Evolutionary conservation across 2,113 vertebrate genomes (phyloP).

Genomic region (Pleuronectes platessa): DNA sequence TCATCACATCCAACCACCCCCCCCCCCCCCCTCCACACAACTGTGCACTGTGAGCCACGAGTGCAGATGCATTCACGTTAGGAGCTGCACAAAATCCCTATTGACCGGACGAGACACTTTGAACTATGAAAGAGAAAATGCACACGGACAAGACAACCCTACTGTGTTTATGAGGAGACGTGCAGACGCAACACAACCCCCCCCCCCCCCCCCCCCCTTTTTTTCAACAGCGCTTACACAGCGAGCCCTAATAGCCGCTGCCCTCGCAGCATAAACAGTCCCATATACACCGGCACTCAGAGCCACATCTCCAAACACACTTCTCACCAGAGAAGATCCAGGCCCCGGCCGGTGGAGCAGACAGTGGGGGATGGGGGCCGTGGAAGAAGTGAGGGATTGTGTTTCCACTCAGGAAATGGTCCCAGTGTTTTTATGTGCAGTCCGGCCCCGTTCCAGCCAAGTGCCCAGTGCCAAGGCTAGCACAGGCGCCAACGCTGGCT

Average conservation of each 20-base stretch:
- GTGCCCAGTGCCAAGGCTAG: slow-evolving; percentile 61
- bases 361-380: slow-evolving; percentile 54
- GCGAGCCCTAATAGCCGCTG: slow-evolving; percentile 35
- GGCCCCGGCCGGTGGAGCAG: slow-evolving; percentile 41
- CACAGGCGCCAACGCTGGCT: slow-evolving; percentile 59
- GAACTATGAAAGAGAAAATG: slow-evolving; percentile 29
- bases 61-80: slow-evolving; percentile 23
- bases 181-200: neutral
- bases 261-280: slow-evolving; percentile 51
- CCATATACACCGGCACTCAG: slow-evolving; percentile 30
- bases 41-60: slow-evolving; percentile 31
- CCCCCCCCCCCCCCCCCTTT: neutral
- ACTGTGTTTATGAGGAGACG: slow-evolving; percentile 12
- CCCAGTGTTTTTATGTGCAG: slow-evolving; percentile 59
- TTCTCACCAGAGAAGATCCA: slow-evolving; percentile 60
- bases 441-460: slow-evolving; percentile 45
- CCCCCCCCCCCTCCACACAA: slow-evolving; percentile 48
- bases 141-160: slow-evolving; percentile 6
- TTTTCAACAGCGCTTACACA: slow-evolving; percentile 27
- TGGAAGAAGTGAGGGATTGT: slow-evolving; percentile 52
- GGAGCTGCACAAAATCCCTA: slow-evolving; percentile 30
- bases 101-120: slow-evolving; percentile 30
- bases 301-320: slow-evolving; percentile 38
- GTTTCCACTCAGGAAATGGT: slow-evolving; percentile 73
- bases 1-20: slow-evolving; percentile 44